Evolutionary conservation across 2,797 vertebrate species (phyloP), one percentile per base, ranked within the genome.

Genomic region (Parambassis ranga): DNA sequence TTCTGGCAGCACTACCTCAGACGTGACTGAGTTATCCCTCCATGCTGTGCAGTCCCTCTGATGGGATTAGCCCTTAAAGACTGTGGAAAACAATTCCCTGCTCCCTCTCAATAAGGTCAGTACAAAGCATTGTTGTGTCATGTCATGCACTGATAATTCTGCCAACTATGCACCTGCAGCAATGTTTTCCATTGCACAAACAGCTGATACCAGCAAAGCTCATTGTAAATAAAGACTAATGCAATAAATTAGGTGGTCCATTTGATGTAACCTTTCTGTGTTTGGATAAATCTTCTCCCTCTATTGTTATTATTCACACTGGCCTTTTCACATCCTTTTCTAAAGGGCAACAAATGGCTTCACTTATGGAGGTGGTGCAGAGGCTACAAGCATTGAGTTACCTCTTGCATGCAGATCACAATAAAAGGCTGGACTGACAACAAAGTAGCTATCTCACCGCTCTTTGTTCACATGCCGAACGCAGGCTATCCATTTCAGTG

Each of bases 31-130:
- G 82, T 83, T 82, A 69, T 81, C 52, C 73, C 67, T 85, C 71
- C 83, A 78, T 46, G 73, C 80, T 71, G 75, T 2, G 63, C 68
- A 41, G 56, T 68, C 77, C 65, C 76, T 87, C 78, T 87, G 84
- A 88, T 77, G 82, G 86, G 87, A 91, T 89, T 89, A 90, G 78
- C 69, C 74, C 70, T 77, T 85, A 79, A 85, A 81, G 76, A 79
- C 83, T 71, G 74, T 50, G 71, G 80, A 85, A 90, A 83, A 85
- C 77, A 83, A 83, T 82, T 77, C 86, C 71, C 65, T 33, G 61
- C 71, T 81, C 69, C 43, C 60, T 82, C 68, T 81, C 62, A 60
- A 61, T 71, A 58, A 84, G 81, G 87, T 86, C 79, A 81, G 73
- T 77, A 80, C 75, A 83, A 74, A 80, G 77, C 46, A 56, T 65